Evolutionary conservation across 2,113 vertebrate species (phyloP).

Genomic region (Sula dactylatra): DNA sequence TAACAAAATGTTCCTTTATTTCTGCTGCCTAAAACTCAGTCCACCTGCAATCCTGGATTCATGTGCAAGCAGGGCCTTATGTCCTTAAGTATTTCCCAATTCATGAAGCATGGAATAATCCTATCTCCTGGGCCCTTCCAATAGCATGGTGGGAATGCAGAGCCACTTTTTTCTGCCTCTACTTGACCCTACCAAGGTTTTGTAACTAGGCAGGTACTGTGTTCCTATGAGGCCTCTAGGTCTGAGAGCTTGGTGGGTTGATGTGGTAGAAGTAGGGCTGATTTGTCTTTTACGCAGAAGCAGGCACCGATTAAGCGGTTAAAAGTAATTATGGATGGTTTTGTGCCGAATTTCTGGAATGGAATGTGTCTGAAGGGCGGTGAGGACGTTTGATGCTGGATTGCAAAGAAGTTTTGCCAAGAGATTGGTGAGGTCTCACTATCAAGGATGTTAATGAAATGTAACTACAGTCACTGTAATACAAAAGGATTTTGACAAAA

Average conservation of each 20-base stretch:
- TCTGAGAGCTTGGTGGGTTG: background rate
- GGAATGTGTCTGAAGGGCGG: conserved; percentile 11
- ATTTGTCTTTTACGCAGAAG: background rate
- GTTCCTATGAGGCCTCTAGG: background rate
- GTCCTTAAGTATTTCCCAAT: background rate
- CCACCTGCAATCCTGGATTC: background rate
- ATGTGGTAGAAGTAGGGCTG: background rate
- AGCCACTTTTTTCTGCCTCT: background rate
- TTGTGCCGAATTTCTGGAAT: background rate
- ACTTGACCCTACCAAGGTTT: background rate
- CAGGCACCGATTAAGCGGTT: background rate
- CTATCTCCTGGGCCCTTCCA: background rate
- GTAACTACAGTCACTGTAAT: background rate
- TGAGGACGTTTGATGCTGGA: background rate
- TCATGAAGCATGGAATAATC: background rate
- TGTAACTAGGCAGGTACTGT: background rate
- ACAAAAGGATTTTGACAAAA: background rate
- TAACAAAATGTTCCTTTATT: background rate
- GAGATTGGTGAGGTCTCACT: background rate
- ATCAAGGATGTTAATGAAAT: background rate
- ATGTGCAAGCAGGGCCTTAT: background rate
- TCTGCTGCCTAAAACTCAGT: background rate
- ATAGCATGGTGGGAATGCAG: fast-evolving
- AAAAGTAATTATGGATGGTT: background rate
- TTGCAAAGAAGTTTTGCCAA: background rate